Evolutionary conservation across 1,140 invertebrate species (phyloP), one percentile per base, ranked within the genome.

Genomic region (Cherax destructor): DNA sequence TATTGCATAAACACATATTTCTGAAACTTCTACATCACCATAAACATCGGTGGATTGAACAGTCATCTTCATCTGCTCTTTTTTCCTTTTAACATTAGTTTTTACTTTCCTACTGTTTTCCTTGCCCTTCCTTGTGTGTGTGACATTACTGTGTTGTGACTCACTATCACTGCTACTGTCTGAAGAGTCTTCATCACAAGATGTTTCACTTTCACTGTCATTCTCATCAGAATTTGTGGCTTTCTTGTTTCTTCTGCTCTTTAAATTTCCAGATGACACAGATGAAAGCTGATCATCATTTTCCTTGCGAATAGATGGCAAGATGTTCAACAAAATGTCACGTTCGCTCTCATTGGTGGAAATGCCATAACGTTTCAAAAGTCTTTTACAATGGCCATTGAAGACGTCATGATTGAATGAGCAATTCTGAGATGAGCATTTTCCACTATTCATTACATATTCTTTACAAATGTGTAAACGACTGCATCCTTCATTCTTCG

Each of bases 21-120:
- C 88, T 21, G 88, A 81, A 41, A 91, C 50, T 79, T 78, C 56
- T 3, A 91, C 88, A 79, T 91, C 88, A 4, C 88, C 88, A 59
- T 10, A 49, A n/a, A 91, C 72, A 79, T 91, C 88, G 24, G 88
- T 91, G 18, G 88, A 84, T 13, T 65, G 56, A 65, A 88, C n/a
- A 47, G 86, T 81, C 4, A 16, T 7, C 0, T 30, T 74, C 30
- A 4, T 85, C 30, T 61, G 50, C 69, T 9, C 41, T 7, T 52
- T 41, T 56, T 59, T 21, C 10, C 41, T 47, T n/a, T 76, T n/a
- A 41, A 30, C 21, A n/a, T 21, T 41, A 30, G 7, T 9, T 21
- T 21, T 11, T n/a, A 4, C n/a, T 86, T 47, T 10, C 3, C 30
- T 47, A 18, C n/a, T 13, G 7, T 0, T 30, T 52, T 85, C 47